phyloP scores from a whole-genome alignment of 2,113 vertebrate species.

The Phodopus roborovskii region DNA sequence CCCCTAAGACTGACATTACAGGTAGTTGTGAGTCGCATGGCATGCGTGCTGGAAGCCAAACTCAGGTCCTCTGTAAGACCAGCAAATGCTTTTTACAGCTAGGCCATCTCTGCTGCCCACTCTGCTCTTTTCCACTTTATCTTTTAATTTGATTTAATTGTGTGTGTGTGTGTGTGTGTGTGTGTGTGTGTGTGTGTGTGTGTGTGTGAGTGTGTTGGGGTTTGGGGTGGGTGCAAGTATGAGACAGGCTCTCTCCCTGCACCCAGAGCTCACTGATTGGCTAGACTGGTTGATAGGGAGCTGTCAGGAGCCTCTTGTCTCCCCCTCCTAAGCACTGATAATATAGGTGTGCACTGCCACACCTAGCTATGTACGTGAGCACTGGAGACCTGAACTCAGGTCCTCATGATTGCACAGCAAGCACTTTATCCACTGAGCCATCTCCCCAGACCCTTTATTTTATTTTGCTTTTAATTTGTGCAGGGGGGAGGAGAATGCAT shows the following conservation, averaged over 20 bases:
- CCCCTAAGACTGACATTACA: neutral
- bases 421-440: neutral
- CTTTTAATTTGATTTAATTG: too few relatives aligned
- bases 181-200: neutral
- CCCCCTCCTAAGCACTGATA: neutral
- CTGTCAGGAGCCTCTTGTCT: neutral
- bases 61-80: neutral
- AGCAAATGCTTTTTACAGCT: too few relatives aligned
- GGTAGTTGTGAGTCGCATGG: neutral
- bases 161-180: neutral
- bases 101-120: neutral
- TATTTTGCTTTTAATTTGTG: neutral
- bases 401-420: neutral
- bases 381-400: neutral
- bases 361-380: neutral
- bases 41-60: neutral
- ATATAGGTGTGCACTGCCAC: neutral
- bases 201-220: neutral
- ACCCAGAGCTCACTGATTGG: neutral
- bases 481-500: too few relatives aligned
- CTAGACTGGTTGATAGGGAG: neutral
- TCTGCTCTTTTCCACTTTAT: neutral
- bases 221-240: neutral
- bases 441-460: neutral
- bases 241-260: neutral